Base-by-base conservation (phyloP, 2,113 vertebrate species). In the Paramisgurnus dabryanus region DNA sequence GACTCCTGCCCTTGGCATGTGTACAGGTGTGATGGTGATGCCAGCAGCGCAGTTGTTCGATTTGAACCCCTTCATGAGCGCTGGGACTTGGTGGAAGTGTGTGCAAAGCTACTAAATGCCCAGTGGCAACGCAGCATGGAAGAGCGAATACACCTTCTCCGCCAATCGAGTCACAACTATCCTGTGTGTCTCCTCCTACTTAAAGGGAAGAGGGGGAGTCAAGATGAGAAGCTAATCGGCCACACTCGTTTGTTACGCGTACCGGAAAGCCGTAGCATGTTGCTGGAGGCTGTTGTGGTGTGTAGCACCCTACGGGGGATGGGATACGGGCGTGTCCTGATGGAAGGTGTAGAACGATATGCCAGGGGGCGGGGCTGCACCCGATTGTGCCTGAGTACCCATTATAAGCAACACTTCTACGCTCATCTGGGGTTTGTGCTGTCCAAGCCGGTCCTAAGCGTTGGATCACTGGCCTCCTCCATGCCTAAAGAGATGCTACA, bases 281-380 rank as follows among this genome's bases (percentile, higher is more conserved):
- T 98, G 0, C 90, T 99, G 34, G 96, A 99, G 90, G 96, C 97
- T 0, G 96, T 98, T 57, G 96, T 99, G 34, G 94, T 99, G 77
- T 90, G 94, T 22, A 87, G 80, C 76, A 90, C 87, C 0, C 89
- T 96, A 75, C 91, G 96, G 63, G 98, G 98, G 39, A 92, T 86
- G 79, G 98, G 97, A 82, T 95, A 95, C 0, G 97, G 97, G 0
- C 92, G 96, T 39, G 87, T 61, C 41, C 89, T 99, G 84, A 98
- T 99, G 97, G 94, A 96, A 79, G 93, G 92, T 80, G 89, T 94
- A 0, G 97, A 99, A 87, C 82, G 1, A 9, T 99, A 96, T 50
- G 94, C 96, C 6, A 90, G 41, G 18, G 82, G 78, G 22, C 87
- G 86, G 47, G 95, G 96, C 17, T 97, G 95, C 78, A 45, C 2